Base-by-base conservation (phyloP, 2,113 vertebrate species). In the Carollia perspicillata region DNA sequence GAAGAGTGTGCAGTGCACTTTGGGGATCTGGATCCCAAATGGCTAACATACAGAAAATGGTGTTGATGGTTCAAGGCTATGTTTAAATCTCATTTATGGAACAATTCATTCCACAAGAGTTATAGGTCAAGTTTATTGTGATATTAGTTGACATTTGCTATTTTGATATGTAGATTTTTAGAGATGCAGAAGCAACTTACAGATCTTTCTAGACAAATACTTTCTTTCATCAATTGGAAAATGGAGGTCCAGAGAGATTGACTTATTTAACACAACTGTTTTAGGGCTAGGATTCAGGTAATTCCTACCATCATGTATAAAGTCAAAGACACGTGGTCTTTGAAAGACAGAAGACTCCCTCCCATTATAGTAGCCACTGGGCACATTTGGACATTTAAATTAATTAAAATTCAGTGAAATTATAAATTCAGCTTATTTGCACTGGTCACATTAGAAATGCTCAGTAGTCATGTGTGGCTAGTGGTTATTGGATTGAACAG, bases 131-230 rank as follows among this genome's bases (percentile, higher is more conserved):
- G 26, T 60, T 77, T 87, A 42, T 30, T 85, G 30, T 75, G 35
- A 35, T 35, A 63, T 95, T 85, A 89, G 79, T 81, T 85, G 58
- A 84, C 37, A 55, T 68, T 40, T 47, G 51, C 75, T 91, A 7
- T 88, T 95, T 92, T 58, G n/a, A 40, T 72, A 13, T 44, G 6
- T 44, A 85, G 42, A 75, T 35, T 92, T 92, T 89, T 90, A 81
- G 72, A 81, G 72, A 63, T 58, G 17, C 83, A 71, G n/a, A 90
- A 96, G 90, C n/a, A 92, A 92, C 7, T 83, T 85, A 49, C 0
- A 92, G 47, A 80, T 94, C 75, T 87, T 94, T 93, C n/a, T 95
- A 90, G 69, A 66, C 40, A 18, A 90, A 51, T 72, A 71, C 23
- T 89, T 63, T 91, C 53, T 90, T 93, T 96, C 68, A 72, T 23